Evolutionary conservation across 1,140 invertebrate species (phyloP), one percentile per base, ranked within the genome.

Genomic region (Cotesia vestalis): DNA sequence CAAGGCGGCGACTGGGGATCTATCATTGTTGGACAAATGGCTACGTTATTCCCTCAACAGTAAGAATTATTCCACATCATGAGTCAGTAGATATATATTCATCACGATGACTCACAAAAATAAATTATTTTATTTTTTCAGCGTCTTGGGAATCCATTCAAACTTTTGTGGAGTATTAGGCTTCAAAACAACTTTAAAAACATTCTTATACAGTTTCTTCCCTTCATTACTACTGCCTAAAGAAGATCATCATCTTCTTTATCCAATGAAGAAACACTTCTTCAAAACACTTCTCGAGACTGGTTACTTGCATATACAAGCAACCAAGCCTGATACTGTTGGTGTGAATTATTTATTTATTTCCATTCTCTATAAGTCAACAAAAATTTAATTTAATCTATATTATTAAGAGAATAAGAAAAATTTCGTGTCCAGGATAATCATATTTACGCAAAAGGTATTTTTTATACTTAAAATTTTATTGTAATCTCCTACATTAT

Each of bases 1-100:
- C 95, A 96, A 80, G 94, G 94, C 2, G 94, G 94, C n/a, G 95
- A 97, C 79, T 94, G 92, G 93, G 93, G 94, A 1, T 82, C 90
- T 1, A 51, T 90, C 0, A 90, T 94, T 57, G 89, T 83, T 1
- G 80, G 85, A 0, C 78, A 85, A 67, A 85, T 96, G 82, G 91
- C 91, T 1, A 85, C 88, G 0, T 66, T 94, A 0, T 95, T 90
- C 78, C 92, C 93, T 0, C 84, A 94, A 4, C 85, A 84, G 88
- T 89, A 79, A 78, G 79, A 46, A 46, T 46, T 11, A 46, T 46
- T 46, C 6, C 6, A 46, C 6, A 46, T 0, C 5, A 40, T 46
- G 2, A 46, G 11, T 46, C 71, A 51, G 71, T 66, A 67, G 59
- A 14, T 35, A 66, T 0, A 40, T n/a, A 55, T n/a, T 27, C 27